A percentile compares a stretch with the other conserved stretches of the same genome.
Conservation (phyloP, 2,888 invertebrate genomes). For the Candidula unifasciata region DNA sequence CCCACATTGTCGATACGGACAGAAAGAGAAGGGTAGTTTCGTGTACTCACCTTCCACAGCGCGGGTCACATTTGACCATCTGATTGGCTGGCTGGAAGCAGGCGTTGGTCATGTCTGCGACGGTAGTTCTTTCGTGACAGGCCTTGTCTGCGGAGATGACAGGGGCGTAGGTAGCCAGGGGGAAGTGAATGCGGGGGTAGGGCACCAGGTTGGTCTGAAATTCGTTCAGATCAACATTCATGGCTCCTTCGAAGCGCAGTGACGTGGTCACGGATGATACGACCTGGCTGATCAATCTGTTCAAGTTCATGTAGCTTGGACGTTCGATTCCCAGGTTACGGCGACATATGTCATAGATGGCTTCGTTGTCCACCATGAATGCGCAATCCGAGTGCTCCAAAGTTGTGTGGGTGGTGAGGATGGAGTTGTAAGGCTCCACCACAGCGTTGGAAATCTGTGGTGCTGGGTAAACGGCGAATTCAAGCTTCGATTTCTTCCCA, state of each 20-base stretch:
- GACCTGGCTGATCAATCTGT: conserved; percentile 54
- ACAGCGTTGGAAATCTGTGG: conserved; percentile 54
- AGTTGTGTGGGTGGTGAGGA: conserved; percentile 48
- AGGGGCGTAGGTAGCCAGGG: conserved; percentile 54
- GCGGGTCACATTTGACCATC: conserved; percentile 54
- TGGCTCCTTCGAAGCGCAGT: conserved; percentile 55
- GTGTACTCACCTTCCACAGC: conserved; percentile 50
- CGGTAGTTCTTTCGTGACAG: conserved; percentile 55
- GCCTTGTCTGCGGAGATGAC: conserved; percentile 57
- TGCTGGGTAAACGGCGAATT: conserved; percentile 54
- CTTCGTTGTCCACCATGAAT: conserved; percentile 49
- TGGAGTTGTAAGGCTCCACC: conserved; percentile 53
- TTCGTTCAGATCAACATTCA: conserved; percentile 55
- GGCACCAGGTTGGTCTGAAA: conserved; percentile 57
- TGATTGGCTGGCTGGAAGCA: conserved; percentile 55
- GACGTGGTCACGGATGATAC: conserved; percentile 56
- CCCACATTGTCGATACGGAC: neutral
- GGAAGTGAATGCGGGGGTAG: conserved; percentile 55
- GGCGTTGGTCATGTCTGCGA: conserved; percentile 53
- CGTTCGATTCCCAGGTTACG: conserved; percentile 48
- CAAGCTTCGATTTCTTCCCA: conserved; percentile 54
- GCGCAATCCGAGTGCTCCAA: conserved; percentile 50
- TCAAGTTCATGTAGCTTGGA: conserved; percentile 50
- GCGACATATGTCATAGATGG: conserved; percentile 49
- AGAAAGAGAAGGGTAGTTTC: neutral